Evolutionary conservation across 53 echinoderm and acorn worm species (phyloP), one percentile per base, ranked within the genome.

Genomic region (Henricia sp.): DNA sequence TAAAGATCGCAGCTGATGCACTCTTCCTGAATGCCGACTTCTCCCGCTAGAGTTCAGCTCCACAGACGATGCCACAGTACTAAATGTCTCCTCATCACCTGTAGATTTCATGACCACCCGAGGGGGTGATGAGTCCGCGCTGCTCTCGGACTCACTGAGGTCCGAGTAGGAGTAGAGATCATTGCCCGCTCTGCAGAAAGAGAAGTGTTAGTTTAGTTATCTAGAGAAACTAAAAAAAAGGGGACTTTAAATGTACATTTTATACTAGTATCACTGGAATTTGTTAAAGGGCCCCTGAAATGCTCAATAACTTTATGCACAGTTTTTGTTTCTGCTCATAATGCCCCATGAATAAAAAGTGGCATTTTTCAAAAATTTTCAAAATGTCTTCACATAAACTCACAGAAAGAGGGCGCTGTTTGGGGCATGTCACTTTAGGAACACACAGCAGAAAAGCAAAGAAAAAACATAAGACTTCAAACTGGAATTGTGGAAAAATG

Each of bases 121-220:
- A 63, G 80, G 80, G 62, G 80, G 80, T 41, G 64, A 44, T 62
- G 27, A n/a, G n/a, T n/a, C 63, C 4, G 33, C 62, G 11, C 3
- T 24, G 44, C 64, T 60, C 16, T n/a, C 78, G 30, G 39, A 23
- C 16, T 43, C 17, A 78, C 46, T 44, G 21, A 30, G 28, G n/a
- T 64, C 48, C 16, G 80, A 80, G 43, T 63, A 64, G 26, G 80
- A 80, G 46, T 63, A 63, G 16, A 46, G 48, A 32, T 39, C 80
- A 21, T 17, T 35, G 19, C 64, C 48, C 20, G 48, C 30, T 37
- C 80, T 80, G 44, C 33, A 32, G 35, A 21, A 30, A 8, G 44
- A 30, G n/a, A 41, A 37, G 37, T 35, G 1, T 19, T 2, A 33
- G 52, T 32, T 25, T 16, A 72, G 37, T 9, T 17, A 64, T 64